These are phyloP conservation scores for Pachymerium ferrugineum DNA, from an alignment of 2,888 invertebrate species.

Conservation along the genomic window DNA sequence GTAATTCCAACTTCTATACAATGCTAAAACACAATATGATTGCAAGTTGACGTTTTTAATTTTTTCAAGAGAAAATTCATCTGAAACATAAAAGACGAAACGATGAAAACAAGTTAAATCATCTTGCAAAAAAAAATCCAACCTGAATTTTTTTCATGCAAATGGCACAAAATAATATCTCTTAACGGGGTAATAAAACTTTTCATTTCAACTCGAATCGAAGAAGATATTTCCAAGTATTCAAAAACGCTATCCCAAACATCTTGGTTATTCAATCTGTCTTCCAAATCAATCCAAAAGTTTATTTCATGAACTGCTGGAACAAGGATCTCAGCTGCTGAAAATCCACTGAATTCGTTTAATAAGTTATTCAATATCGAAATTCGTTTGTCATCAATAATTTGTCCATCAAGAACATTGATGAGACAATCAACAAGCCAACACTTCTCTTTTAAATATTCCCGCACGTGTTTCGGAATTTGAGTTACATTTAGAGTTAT, in stretches of 20 bases:
- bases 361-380: neutral
- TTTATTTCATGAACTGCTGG: neutral
- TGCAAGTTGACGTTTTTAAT: neutral
- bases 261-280: neutral
- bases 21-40: neutral
- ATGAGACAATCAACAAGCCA: slow-evolving; percentile 30
- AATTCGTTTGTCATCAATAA: neutral
- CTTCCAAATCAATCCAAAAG: neutral
- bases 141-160: neutral
- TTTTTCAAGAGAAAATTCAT: neutral
- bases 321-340: neutral
- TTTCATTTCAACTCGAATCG: neutral
- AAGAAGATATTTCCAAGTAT: neutral
- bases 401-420: neutral
- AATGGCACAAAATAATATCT: neutral
- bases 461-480: neutral
- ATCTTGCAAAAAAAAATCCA: neutral
- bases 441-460: slow-evolving; percentile 30
- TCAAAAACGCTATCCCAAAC: neutral
- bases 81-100: neutral
- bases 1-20: neutral
- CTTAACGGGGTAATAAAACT: neutral
- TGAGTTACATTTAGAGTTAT: neutral
- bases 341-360: neutral
- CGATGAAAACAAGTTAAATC: neutral